Base-by-base conservation (phyloP, 2,797 vertebrate species). In the Pogonophryne albipinna region DNA sequence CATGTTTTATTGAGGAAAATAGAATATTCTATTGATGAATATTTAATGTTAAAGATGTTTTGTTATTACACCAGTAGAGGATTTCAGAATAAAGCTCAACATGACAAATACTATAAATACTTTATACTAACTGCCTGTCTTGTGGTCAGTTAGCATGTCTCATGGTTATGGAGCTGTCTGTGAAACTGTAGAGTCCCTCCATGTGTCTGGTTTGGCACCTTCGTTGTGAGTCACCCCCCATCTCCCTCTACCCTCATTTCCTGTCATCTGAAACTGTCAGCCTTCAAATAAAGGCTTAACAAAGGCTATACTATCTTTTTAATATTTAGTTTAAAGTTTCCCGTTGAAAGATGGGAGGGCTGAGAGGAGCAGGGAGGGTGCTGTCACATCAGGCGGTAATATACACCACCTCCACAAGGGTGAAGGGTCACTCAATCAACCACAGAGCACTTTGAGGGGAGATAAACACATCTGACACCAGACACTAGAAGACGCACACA, bases 381-480 rank as follows among this genome's bases (percentile, higher is more conserved):
- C 80, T 71, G 85, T 89, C 82, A 79, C 80, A 85, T 86, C 73
- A 88, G 64, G 38, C 49, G 13, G 76, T 80, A 82, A 87, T 78
- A 79, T 70, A 82, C 53, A 71, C 78, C 83, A 73, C 76, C 76
- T 85, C 70, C 44, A 61, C 71, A 83, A 61, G 72, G 90, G 84
- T 86, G 79, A 89, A 87, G 79, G 89, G 89, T 93, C 80, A 84
- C 64, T 83, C 86, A 89, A 89, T 91, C 89, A 87, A 85, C 75
- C 80, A 16, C 71, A 46, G 53, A 84, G 83, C 78, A 80, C 85
- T 82, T 69, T 76, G 82, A 80, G 66, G 55, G 71, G 78, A 86
- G 77, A 91, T 88, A 90, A 91, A 87, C 87, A 87, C 80, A 88
- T 76, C 68, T 90, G 89, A 91, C 91, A 91, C 88, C 64, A 87